phyloP scores from a whole-genome alignment of 1,140 invertebrate genomes.

The Carcinoscorpius rotundicauda region DNA sequence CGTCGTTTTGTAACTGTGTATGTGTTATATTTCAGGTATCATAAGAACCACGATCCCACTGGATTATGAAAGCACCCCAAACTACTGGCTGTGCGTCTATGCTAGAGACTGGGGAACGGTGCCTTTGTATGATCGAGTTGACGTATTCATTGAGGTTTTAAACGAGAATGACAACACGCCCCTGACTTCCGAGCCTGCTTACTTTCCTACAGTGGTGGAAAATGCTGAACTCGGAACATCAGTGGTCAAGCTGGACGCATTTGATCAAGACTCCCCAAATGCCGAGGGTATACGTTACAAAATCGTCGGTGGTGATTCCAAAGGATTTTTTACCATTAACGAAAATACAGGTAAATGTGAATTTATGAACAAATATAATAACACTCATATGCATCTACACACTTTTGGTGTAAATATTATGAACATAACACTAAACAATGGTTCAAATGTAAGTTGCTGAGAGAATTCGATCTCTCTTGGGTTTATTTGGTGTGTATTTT shows the following conservation, averaged over 20 bases:
- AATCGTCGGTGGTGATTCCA: constrained; percentile 80
- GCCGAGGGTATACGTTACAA: constrained; percentile 50
- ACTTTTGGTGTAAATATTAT: no score
- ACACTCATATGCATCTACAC: no score
- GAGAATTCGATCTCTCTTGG: no score
- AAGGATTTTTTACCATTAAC: constrained; percentile 80
- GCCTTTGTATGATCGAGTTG: constrained; percentile 62
- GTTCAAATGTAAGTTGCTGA: no score
- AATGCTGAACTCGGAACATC: constrained; percentile 59
- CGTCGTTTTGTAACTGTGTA: constrained; percentile 12
- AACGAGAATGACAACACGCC: constrained; percentile 92
- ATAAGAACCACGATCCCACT: constrained; percentile 68
- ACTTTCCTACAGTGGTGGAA: constrained; percentile 68
- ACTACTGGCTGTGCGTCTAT: constrained; percentile 88
- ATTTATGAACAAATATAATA: background rate
- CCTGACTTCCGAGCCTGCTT: constrained; percentile 68
- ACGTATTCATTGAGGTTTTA: constrained; percentile 75
- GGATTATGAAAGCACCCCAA: constrained; percentile 70
- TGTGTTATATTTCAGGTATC: constrained; percentile 50
- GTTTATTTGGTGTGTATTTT: no score
- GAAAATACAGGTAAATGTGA: constrained; percentile 54
- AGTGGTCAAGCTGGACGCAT: constrained; percentile 61
- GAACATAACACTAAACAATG: no score
- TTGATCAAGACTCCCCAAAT: constrained; percentile 41
- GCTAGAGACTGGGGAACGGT: constrained; percentile 82